Percentiles rank a stretch among this genome's conserved stretches.
phyloP scores from a whole-genome alignment of 2,113 vertebrate species.

The Sardina pilchardus region DNA sequence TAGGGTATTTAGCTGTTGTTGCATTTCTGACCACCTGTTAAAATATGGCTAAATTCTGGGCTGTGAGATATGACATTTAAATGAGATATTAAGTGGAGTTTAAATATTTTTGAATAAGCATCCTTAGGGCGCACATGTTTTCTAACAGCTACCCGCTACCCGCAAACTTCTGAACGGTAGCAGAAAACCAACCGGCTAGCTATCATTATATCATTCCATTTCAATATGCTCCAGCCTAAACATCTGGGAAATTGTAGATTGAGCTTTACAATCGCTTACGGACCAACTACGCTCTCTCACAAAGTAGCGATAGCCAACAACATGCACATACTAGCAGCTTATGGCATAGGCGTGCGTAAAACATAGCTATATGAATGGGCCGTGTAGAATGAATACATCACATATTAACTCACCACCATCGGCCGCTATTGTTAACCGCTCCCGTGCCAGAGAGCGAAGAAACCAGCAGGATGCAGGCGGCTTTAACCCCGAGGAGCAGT shows the following conservation, averaged over 20 bases:
- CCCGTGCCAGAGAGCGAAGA: conserved; percentile 84
- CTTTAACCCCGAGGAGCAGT: conserved; percentile 81
- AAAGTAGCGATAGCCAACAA: background rate
- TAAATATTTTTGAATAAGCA: background rate
- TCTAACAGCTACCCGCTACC: background rate
- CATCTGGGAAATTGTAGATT: background rate
- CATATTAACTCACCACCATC: conserved; percentile 83
- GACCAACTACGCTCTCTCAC: background rate
- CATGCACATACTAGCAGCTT: background rate
- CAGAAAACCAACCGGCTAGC: background rate
- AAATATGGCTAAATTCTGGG: background rate
- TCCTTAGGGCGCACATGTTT: background rate
- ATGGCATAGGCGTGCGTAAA: background rate
- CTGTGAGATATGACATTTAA: background rate
- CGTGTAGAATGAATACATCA: conserved; percentile 24
- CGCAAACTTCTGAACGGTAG: background rate
- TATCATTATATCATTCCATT: background rate
- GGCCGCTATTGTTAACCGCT: conserved; percentile 88
- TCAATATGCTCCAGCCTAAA: background rate
- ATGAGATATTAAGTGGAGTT: background rate
- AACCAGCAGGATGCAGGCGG: conserved; percentile 83
- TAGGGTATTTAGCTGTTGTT: background rate
- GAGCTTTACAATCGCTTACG: background rate
- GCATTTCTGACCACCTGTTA: background rate
- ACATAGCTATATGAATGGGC: background rate